Base-by-base conservation (phyloP, 2,888 invertebrate genomes). In the Lottia gigantea region DNA sequence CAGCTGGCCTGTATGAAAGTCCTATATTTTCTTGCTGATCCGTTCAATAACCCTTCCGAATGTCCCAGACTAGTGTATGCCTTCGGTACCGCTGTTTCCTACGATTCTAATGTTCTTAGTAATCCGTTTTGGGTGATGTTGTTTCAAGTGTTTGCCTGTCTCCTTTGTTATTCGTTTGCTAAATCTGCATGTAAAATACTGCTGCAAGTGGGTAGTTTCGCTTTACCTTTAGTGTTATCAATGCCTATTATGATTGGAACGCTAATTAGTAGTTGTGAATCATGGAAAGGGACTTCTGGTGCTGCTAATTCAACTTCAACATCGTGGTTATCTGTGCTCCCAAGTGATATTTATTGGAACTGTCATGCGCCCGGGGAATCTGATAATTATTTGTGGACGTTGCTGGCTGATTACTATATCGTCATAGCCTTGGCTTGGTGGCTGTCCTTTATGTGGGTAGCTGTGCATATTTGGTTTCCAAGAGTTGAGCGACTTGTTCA, bases 181-280 rank as follows among this genome's bases (percentile, higher is more conserved):
- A 97, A 97, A 90, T 97, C 97, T 80, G 96, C 96, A 3, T 97
- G 97, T 90, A 97, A 97, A 90, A 96, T 97, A 83, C 92, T 96
- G 83, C 97, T 98, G 79, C 98, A 98, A 64, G 95, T 96, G 26
- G 96, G 97, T 91, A 96, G 97, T 86, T 98, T 97, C 86, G 97
- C 98, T 0, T 95, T 98, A 81, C 98, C 98, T 0, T 94, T 98
- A 8, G 95, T 95, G 88, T 91, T 98, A 75, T 94, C 96, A 0
- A 95, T 97, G 71, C 98, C 98, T 0, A 91, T 96, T 16, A 93
- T 95, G 0, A 94, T 97, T 26, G 95, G 95, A 6, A 88, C 96
- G 67, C 90, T 97, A 79, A 95, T 96, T 77, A 93, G 95, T 14
- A 94, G 94, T 4, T 97, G 97, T 82, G 96, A 96, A 63, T 91